These are phyloP conservation scores for Thymallus thymallus DNA, from an alignment of 2,113 vertebrate species.

Conservation along the genomic window DNA sequence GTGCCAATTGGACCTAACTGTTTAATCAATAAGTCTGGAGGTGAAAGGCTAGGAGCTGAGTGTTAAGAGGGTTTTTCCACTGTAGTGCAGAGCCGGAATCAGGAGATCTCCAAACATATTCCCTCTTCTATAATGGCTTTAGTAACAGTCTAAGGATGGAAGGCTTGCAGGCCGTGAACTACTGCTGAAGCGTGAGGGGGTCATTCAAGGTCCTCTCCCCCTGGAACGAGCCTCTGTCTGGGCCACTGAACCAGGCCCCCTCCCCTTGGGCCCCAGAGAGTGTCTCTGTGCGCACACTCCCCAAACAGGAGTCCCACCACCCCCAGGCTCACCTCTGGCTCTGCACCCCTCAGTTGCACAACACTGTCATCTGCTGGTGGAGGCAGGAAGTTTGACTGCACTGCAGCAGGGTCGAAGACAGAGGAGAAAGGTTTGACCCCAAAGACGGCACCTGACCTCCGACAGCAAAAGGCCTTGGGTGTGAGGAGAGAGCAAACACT, in stretches of 20 bases:
- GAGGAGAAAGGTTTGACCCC: neutral
- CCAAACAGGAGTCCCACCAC: neutral
- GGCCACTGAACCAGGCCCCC: neutral
- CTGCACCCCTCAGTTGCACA: conserved; percentile 17
- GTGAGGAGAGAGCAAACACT: neutral
- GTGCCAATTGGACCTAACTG: too few species aligned
- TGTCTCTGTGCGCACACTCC: neutral
- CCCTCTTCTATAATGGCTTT: too few species aligned
- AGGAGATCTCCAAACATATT: too few species aligned
- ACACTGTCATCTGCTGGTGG: conserved; percentile 51
- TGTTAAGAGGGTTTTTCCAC: too few species aligned
- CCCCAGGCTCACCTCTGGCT: neutral
- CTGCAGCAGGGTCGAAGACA: neutral
- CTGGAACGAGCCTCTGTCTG: neutral
- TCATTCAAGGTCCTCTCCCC: neutral
- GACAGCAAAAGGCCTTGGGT: neutral
- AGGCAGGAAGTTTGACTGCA: conserved; percentile 30
- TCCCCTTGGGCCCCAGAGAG: neutral
- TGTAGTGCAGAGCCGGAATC: too few species aligned
- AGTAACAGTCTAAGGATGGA: too few species aligned
- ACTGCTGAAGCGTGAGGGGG: too few species aligned
- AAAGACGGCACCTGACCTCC: neutral
- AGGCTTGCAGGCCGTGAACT: too few species aligned
- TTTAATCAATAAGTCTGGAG: too few species aligned
- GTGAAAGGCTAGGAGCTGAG: too few species aligned